Conservation (phyloP, 2,797 vertebrate genomes). For the Fistularia tabacaria region DNA sequence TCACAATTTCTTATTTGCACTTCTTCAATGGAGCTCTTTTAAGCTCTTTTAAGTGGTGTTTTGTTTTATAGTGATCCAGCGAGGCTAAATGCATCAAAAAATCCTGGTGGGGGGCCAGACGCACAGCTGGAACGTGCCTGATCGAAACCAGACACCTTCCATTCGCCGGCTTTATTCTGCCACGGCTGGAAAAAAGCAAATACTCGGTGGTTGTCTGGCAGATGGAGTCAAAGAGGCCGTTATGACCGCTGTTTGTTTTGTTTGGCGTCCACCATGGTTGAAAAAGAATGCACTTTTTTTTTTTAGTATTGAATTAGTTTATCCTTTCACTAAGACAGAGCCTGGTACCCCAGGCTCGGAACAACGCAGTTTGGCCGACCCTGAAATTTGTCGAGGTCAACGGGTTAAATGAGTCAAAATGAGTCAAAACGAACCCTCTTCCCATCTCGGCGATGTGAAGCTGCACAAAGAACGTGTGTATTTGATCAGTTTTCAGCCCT, state of each 20-base stretch:
- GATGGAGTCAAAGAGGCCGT: background rate
- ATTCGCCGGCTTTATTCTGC: background rate
- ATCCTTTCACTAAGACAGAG: background rate
- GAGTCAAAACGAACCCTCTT: no score
- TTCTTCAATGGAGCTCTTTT: no score
- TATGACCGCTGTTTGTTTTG: background rate
- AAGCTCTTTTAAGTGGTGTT: no score
- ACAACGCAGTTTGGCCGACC: no score
- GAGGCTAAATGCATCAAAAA: slow-evolving; percentile 1
- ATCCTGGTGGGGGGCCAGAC: no score
- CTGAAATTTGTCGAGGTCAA: no score
- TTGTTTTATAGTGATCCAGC: background rate
- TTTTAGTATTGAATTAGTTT: background rate
- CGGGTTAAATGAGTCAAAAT: no score
- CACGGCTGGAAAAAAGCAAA: slow-evolving; percentile 3
- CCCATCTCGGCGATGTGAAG: no score
- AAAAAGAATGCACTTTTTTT: background rate
- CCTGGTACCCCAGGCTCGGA: no score
- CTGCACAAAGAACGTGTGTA: no score
- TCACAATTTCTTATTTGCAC: no score
- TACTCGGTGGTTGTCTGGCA: background rate
- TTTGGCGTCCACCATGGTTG: background rate
- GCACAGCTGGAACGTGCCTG: slow-evolving; percentile 23
- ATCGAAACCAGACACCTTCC: slow-evolving; percentile 32
- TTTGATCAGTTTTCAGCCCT: no score